phyloP scores from a whole-genome alignment of 2,888 invertebrate species.

The Meiosimyza decipiens region DNA sequence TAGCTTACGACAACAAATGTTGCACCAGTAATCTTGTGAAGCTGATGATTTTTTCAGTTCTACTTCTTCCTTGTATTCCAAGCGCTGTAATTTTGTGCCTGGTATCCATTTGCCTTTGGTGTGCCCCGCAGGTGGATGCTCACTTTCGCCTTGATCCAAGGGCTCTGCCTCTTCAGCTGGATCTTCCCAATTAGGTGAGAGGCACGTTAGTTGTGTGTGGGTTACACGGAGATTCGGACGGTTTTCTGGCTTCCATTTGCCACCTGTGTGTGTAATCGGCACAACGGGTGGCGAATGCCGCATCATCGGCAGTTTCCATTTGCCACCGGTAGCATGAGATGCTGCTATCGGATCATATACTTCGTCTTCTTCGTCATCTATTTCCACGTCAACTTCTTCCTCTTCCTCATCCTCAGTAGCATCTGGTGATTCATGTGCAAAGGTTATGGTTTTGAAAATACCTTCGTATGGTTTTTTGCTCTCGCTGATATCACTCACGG shows the following conservation, averaged over 20 bases:
- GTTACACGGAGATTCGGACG: constrained; percentile 55
- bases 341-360: constrained; percentile 68
- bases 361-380: constrained; percentile 67
- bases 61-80: constrained; percentile 68
- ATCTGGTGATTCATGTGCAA: constrained; percentile 57
- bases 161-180: constrained; percentile 63
- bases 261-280: constrained; percentile 72
- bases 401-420: constrained; percentile 62
- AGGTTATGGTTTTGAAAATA: constrained; percentile 59
- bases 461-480: constrained; percentile 70
- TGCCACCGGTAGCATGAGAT: constrained; percentile 48
- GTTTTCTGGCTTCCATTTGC: constrained; percentile 80
- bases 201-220: constrained; percentile 53
- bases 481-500: constrained; percentile 74
- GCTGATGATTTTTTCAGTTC: constrained; percentile 51
- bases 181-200: constrained; percentile 70
- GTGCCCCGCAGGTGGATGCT: constrained; percentile 75
- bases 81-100: constrained; percentile 71
- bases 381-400: constrained; percentile 59
- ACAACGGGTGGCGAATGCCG: constrained; percentile 65
- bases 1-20: constrained; percentile 80
- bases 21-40: constrained; percentile 75
- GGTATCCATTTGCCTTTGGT: constrained; percentile 85
- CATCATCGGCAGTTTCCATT: constrained; percentile 48
- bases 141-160: constrained; percentile 62